Conservation (phyloP, 2,888 invertebrate species). For the Fragum whitleyi region DNA sequence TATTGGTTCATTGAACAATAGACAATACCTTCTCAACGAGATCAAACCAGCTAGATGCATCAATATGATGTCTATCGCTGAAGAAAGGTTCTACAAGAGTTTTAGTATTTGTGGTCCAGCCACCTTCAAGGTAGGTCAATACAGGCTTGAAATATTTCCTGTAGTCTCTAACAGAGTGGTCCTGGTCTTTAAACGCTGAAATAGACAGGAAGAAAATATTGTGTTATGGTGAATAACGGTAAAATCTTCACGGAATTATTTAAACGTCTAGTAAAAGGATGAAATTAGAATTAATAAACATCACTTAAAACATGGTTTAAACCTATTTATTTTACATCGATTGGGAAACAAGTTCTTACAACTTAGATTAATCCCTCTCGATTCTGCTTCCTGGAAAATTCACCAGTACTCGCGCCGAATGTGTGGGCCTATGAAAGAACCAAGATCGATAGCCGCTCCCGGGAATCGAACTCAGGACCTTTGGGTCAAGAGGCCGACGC, state of each 20-base stretch:
- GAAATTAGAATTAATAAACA: not conserved
- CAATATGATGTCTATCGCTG: slow-evolving; percentile 73
- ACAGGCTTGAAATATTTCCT: slow-evolving; percentile 71
- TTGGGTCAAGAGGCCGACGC: too few relatives aligned
- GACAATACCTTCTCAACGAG: slow-evolving; percentile 70
- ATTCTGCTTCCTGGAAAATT: too few relatives aligned
- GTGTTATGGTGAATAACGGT: not conserved
- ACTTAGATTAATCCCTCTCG: too few relatives aligned
- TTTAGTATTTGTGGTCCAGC: slow-evolving; percentile 69
- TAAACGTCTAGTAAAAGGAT: not conserved
- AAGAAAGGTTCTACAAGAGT: slow-evolving; percentile 72
- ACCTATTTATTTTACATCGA: too few relatives aligned
- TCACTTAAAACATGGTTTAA: too few relatives aligned
- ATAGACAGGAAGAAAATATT: not conserved
- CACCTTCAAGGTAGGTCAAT: slow-evolving; percentile 72
- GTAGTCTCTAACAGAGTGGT: slow-evolving; percentile 57
- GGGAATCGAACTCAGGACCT: too few relatives aligned
- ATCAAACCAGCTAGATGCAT: slow-evolving; percentile 74
- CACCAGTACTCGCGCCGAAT: too few relatives aligned
- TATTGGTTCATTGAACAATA: too few relatives aligned
- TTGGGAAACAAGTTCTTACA: too few relatives aligned
- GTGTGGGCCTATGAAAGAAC: too few relatives aligned
- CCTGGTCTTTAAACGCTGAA: slow-evolving; percentile 61
- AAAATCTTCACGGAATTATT: not conserved
- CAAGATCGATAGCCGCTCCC: too few relatives aligned